Evolutionary conservation across 2,888 invertebrate genomes (phyloP), one percentile per base, ranked within the genome.

Genomic region (Acanthopleura granulata): DNA sequence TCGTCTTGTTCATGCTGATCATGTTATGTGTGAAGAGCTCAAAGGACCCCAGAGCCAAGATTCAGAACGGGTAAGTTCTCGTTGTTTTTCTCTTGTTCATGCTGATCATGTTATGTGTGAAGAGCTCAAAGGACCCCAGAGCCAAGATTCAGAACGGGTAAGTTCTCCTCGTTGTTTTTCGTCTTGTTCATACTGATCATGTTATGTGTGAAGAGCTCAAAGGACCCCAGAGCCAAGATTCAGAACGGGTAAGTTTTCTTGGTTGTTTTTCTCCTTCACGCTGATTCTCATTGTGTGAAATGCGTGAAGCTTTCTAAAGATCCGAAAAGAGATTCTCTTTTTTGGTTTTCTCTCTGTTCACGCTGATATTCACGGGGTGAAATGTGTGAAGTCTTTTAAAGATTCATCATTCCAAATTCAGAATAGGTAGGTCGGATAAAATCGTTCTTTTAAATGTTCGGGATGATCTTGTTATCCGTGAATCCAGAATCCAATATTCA

Each of bases 131-230:
- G 82, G 99, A 99, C 93, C 95, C 95, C 16, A 93, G 99, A 84
- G 94, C 97, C 74, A 95, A 96, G 72, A 95, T 99, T 87, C 99
- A 99, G 92, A 99, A 99, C 92, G 99, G 99, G 94, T 97, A 92
- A 91, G 91, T 75, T 15, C 57, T 57, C 12, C 57, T 6, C 1
- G n/a, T 12, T 12, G 12, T n/a, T 12, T 12, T n/a, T 57, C 57
- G 1, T n/a, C 57, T 12, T 57, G 18, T 97, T 99, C 95, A 95
- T 96, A 4, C 81, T 96, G 0, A 93, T 99, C 72, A 91, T 90
- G 90, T 88, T 91, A 62, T 85, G 86, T 29, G 99, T 99, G 0
- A 95, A 94, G 90, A 94, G 94, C 72, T 98, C 98, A 0, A 95
- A 95, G 82, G 99, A 99, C 93, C 95, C 95, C 16, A 93, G 99